Evolutionary conservation across 2,113 vertebrate species (phyloP).

Genomic region (Epinephelus lanceolatus): DNA sequence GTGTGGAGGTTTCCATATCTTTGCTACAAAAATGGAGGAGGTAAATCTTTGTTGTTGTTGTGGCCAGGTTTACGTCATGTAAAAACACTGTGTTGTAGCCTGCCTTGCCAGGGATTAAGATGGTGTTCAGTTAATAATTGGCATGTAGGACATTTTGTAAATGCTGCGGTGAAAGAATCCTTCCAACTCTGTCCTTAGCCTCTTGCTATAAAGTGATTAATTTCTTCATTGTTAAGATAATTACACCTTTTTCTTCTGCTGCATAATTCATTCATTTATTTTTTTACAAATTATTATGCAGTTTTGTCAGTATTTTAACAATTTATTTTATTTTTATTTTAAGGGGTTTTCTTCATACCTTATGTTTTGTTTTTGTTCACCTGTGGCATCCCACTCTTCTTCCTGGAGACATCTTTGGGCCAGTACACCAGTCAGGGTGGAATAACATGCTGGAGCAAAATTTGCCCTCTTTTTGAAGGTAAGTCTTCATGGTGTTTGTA

Average conservation of each 20-base stretch:
- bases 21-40: slow-evolving; percentile 88
- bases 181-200: not conserved
- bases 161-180: not conserved
- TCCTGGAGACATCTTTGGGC: slow-evolving; percentile 85
- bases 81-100: not conserved
- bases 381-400: slow-evolving; percentile 85
- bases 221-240: not conserved
- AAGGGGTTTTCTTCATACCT: slow-evolving; percentile 85
- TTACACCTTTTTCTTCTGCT: not conserved
- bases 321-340: slow-evolving; percentile 22
- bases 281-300: not conserved
- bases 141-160: not conserved
- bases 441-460: slow-evolving; percentile 86
- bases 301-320: not conserved
- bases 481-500: not conserved
- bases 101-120: not conserved
- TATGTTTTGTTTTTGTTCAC: slow-evolving; percentile 84
- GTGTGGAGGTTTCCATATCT: slow-evolving; percentile 87
- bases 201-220: not conserved
- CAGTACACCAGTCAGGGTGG: slow-evolving; percentile 87
- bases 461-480: slow-evolving; percentile 88
- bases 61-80: not conserved
- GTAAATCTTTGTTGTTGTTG: slow-evolving; percentile 51
- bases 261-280: not conserved
- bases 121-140: not conserved